These are phyloP conservation scores for Theretra japonica DNA, from an alignment of 2,888 invertebrate genomes.

Conservation along the genomic window DNA sequence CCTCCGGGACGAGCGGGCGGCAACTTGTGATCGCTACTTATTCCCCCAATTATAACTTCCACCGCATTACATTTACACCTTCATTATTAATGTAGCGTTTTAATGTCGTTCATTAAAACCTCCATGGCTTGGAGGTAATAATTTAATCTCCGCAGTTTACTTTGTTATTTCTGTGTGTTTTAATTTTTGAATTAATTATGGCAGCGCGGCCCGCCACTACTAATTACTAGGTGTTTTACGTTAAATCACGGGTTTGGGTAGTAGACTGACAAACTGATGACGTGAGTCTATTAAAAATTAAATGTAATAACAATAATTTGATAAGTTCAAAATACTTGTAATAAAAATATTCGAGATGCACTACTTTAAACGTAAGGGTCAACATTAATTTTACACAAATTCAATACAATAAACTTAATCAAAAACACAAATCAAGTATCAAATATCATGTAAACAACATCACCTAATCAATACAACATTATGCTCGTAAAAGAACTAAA, in stretches of 20 bases:
- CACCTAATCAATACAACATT: too few relatives aligned
- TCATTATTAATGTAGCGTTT: constrained; percentile 34
- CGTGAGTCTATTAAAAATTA: too few relatives aligned
- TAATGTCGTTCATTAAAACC: constrained; percentile 27
- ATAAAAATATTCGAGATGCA: too few relatives aligned
- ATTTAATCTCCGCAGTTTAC: constrained; percentile 15
- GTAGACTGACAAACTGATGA: too few relatives aligned
- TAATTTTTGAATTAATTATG: background rate
- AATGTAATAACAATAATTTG: too few relatives aligned
- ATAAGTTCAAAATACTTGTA: too few relatives aligned
- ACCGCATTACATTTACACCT: constrained; percentile 49
- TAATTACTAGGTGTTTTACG: background rate
- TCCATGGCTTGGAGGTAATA: background rate
- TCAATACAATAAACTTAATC: too few relatives aligned
- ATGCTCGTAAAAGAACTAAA: too few relatives aligned
- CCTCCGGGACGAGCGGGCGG: constrained; percentile 52
- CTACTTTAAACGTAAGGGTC: too few relatives aligned
- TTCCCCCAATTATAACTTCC: constrained; percentile 74
- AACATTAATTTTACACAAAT: too few relatives aligned
- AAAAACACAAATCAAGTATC: too few relatives aligned
- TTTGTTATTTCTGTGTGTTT: constrained; percentile 14
- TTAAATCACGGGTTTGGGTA: background rate
- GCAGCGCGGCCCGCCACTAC: background rate
- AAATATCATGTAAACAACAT: too few relatives aligned
- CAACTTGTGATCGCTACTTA: constrained; percentile 67